Evolutionary conservation across 2,888 invertebrate species (phyloP).

Genomic region (Stramonita haemastoma): DNA sequence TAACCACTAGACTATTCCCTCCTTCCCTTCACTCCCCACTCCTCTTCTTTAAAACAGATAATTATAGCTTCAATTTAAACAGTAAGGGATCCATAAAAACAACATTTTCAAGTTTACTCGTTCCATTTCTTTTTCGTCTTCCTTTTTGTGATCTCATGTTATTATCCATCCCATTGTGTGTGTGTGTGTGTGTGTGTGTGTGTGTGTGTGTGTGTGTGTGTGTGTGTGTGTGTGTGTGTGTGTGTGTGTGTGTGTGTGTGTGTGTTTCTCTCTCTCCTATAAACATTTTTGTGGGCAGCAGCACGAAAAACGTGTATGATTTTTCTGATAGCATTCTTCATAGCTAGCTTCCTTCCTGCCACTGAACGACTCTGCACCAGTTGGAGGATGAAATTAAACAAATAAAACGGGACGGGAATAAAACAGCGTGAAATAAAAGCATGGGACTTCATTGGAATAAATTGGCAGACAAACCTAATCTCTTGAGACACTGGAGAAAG

Average conservation of each 20-base stretch:
- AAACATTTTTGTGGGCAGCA: background rate
- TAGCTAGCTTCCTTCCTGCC: background rate
- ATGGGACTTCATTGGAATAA: too few species aligned
- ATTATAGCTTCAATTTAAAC: background rate
- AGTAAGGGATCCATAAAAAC: background rate
- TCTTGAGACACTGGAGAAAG: too few species aligned
- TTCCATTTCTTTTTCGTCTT: background rate
- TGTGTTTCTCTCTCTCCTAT: too few species aligned
- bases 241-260: too few species aligned
- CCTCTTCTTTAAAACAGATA: background rate
- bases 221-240: too few species aligned
- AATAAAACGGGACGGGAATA: too few species aligned
- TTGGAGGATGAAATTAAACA: background rate
- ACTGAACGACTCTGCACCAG: background rate
- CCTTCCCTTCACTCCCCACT: too few species aligned
- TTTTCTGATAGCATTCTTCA: background rate
- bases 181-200: too few species aligned
- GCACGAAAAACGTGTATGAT: background rate
- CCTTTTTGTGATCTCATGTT: background rate
- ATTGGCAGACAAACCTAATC: too few species aligned
- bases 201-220: too few species aligned
- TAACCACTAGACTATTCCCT: too few species aligned
- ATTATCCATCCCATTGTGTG: background rate
- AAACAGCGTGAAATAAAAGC: too few species aligned
- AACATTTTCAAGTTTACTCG: background rate